phyloP scores from a whole-genome alignment of 2,113 vertebrate genomes.

The Malurus elegans region DNA sequence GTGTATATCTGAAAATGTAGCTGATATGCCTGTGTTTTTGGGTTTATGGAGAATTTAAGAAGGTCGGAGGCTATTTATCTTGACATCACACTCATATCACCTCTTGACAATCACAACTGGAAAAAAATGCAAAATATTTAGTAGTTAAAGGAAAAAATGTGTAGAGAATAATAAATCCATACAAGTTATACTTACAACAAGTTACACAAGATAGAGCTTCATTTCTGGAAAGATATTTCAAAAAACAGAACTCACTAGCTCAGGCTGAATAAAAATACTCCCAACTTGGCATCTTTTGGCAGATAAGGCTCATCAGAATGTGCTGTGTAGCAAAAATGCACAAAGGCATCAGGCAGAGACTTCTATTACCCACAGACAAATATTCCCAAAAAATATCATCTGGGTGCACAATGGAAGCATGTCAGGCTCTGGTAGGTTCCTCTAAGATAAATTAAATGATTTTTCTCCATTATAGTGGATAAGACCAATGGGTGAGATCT shows the following conservation, averaged over 20 bases:
- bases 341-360: background rate
- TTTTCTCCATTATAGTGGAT: background rate
- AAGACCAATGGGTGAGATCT: background rate
- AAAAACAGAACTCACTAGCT: background rate
- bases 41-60: background rate
- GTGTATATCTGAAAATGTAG: background rate
- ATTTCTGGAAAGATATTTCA: background rate
- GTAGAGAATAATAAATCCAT: background rate
- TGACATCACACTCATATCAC: background rate
- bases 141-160: background rate
- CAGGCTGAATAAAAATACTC: background rate
- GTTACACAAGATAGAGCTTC: background rate
- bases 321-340: background rate
- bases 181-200: background rate
- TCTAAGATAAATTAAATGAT: background rate
- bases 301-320: background rate
- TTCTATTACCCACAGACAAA: background rate
- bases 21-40: background rate
- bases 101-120: background rate
- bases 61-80: background rate
- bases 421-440: background rate
- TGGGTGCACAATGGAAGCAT: background rate
- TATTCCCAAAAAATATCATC: background rate
- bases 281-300: background rate
- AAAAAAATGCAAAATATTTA: background rate